These are phyloP conservation scores for Holocentrus rufus DNA, from an alignment of 2,797 vertebrate species.

Conservation along the genomic window DNA sequence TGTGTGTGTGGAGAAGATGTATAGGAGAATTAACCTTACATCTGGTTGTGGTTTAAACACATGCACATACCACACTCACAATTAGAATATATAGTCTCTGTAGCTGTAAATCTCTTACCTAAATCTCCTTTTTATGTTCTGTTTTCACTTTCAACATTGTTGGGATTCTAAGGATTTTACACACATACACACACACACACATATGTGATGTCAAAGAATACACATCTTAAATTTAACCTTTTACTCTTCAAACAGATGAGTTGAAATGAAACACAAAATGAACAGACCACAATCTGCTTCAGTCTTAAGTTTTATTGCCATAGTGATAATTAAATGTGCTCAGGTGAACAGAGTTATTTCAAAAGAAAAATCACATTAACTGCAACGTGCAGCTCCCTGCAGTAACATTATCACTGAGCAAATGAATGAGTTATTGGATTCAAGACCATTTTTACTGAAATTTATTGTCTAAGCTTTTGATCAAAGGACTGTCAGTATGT, in stretches of 20 bases:
- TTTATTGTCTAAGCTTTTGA: too few species aligned
- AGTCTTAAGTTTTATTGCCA: constrained; percentile 8
- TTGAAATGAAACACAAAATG: constrained; percentile 7
- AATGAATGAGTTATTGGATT: not conserved
- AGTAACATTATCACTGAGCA: too few species aligned
- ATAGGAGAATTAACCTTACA: constrained; percentile 45
- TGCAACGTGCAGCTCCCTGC: too few species aligned
- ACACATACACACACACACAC: constrained; percentile 4
- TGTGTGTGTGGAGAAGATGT: constrained; percentile 34
- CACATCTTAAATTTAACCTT: constrained; percentile 28
- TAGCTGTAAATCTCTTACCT: constrained; percentile 41
- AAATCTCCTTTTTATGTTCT: constrained; percentile 20
- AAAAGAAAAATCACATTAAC: too few species aligned
- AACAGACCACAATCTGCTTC: too few species aligned
- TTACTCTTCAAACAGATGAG: constrained; percentile 25
- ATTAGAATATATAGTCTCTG: constrained; percentile 32
- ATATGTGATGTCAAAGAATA: constrained; percentile 14
- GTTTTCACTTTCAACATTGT: constrained; percentile 19
- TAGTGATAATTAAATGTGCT: not conserved
- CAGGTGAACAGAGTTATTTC: too few species aligned
- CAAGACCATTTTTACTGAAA: not conserved
- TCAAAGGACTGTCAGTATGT: too few species aligned
- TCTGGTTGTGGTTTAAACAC: constrained; percentile 61
- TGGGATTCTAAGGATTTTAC: constrained; percentile 28
- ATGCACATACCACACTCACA: constrained; percentile 24